phyloP scores from a whole-genome alignment of 2,113 vertebrate species.

The Scalopus aquaticus region DNA sequence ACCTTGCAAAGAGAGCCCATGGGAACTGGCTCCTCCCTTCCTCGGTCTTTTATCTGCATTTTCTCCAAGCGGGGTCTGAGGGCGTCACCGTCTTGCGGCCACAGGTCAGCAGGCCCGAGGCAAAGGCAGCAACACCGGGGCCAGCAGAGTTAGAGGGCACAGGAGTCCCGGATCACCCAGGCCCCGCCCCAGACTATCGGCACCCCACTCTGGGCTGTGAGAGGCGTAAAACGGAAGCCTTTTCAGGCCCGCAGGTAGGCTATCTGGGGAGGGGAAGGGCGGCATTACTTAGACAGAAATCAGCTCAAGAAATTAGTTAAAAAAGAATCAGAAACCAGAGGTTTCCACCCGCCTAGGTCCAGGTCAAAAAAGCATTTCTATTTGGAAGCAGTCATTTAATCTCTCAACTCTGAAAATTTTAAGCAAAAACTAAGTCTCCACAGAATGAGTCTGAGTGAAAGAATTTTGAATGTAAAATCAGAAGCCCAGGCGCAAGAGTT shows the following conservation, averaged over 20 bases:
- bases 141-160: too few species aligned
- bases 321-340: neutral
- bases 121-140: neutral
- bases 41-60: neutral
- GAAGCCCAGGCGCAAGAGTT: too few species aligned
- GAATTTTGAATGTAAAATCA: neutral
- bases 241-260: neutral
- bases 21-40: accelerated
- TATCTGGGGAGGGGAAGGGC: neutral
- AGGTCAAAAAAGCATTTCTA: neutral
- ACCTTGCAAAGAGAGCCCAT: neutral
- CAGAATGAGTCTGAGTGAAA: neutral
- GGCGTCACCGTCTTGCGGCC: neutral
- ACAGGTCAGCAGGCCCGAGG: neutral
- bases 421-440: neutral
- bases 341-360: neutral
- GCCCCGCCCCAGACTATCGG: neutral
- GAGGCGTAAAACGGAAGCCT: neutral
- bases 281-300: neutral
- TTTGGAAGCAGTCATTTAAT: neutral
- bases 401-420: neutral
- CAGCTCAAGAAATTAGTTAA: neutral
- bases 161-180: neutral
- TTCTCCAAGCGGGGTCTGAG: neutral
- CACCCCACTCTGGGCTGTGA: neutral